phyloP scores from a whole-genome alignment of 2,888 invertebrate species.

The Stomorhina lunata region DNA sequence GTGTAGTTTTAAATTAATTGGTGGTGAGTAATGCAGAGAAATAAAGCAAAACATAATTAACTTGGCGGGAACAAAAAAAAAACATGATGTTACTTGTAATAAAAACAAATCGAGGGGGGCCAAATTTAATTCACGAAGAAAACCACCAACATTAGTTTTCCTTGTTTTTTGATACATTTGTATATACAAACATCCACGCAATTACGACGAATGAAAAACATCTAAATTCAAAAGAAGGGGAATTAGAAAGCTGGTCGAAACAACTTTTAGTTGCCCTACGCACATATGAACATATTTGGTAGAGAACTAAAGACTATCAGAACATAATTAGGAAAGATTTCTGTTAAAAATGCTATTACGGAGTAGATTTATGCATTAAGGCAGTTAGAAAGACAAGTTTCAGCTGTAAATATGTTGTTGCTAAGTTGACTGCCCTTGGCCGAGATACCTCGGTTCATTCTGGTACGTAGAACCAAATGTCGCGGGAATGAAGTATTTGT shows the following conservation, averaged over 20 bases:
- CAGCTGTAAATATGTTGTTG: no score
- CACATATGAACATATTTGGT: no score
- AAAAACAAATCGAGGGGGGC: neutral
- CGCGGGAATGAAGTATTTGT: no score
- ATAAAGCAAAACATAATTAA: neutral
- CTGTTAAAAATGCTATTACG: no score
- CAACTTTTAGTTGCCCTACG: no score
- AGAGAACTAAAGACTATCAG: no score
- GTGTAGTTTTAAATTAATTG: neutral
- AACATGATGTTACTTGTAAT: neutral
- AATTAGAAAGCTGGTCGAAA: neutral
- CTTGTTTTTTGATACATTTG: neutral
- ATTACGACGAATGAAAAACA: neutral
- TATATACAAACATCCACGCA: neutral
- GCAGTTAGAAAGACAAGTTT: no score
- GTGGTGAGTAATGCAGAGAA: neutral
- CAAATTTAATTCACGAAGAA: neutral
- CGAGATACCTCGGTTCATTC: no score
- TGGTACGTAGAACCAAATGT: no score
- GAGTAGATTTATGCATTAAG: no score
- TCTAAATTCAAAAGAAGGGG: neutral
- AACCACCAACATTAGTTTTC: constrained; percentile 5
- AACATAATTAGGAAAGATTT: no score
- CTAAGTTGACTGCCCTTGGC: no score
- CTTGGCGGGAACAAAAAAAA: constrained; percentile 25